Base-by-base conservation (phyloP, 2,888 invertebrate genomes). In the Drosophila bunnanda region DNA sequence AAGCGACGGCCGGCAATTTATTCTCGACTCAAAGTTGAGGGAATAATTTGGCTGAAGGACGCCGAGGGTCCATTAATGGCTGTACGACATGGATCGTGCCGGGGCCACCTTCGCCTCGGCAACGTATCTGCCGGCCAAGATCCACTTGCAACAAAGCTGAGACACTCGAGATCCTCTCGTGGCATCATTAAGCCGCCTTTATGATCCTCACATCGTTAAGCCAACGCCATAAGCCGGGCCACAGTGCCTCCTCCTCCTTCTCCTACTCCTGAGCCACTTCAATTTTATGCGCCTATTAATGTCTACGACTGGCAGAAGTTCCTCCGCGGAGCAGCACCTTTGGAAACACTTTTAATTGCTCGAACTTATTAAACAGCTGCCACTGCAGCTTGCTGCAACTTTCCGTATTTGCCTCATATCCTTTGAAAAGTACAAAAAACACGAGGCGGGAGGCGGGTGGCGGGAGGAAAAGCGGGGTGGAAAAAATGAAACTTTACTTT, bases 331-430 rank as follows among this genome's bases (percentile, higher is more conserved):
- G 56, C 54, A 75, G 25, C 44, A 76, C 84, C 88, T 87, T 78
- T 83, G 69, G 66, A 76, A 87, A 69, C 79, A 78, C 75, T 83
- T 88, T 83, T 88, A 83, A 83, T 83, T 83, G 83, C 84, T 84
- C 79, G 75, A 83, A 89, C 83, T 83, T 83, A 83, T 83, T 83
- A 83, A 87, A 83, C 89, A 78, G 87, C 82, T 88, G 82, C 82
- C 89, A 78, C 82, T 78, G 80, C 86, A 66, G 69, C 61, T 60
- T 48, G 67, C 43, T n/a, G 25, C 22, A 34, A 30, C 20, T 17
- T 32, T n/a, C 48, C 48, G 30, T 50, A 39, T 52, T 52, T 52
- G 32, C 50, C 50, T 52, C 50, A 52, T 52, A 52, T 52, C 50
- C 50, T 52, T 52, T 34, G 15, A 22, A 34, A 52, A 34, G 50